Evolutionary conservation across 2,888 invertebrate genomes (phyloP), one percentile per base, ranked within the genome.

Genomic region (Sesia bembeciformis): DNA sequence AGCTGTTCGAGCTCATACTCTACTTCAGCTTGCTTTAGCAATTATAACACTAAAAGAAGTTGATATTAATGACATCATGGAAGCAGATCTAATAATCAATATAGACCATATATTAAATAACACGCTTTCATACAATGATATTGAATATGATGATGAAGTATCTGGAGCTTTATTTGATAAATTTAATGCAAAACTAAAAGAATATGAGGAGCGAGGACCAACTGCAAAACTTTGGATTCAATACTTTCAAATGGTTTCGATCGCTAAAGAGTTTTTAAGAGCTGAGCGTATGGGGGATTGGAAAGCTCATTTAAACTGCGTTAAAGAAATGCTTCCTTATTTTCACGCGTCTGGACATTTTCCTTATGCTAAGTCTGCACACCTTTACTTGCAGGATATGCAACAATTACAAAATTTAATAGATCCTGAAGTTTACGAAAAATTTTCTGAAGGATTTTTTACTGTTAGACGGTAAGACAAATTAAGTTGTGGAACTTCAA

Each of bases 271-370:
- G 40, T 76, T 75, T 59, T 42, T 78, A 59, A 66, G 68, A 67
- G 76, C 78, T 66, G 75, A 79, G 57, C 68, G 76, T 60, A 69
- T 68, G 69, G 73, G 74, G 46, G 71, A 78, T 68, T 79, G 76
- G 72, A 51, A 72, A 67, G 67, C 65, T 58, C 76, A 78, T 70
- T 74, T 76, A 51, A 65, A 68, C 52, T 53, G 65, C 57, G 62
- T 76, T 38, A 61, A 68, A 69, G 62, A 69, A 71, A 77, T 78
- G 74, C 62, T 73, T 52, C 74, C 76, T 64, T 78, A 69, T 62
- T 72, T 63, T 39, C 63, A 70, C 53, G 64, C 70, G 8, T 55
- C 57, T 0, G 58, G 61, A 51, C 57, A 60, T 53, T 68, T 66
- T 39, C 53, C 60, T 39, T 69, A 58, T 51, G 60, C 62, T 53